These are phyloP conservation scores for Periphyllus acericola DNA, from an alignment of 2,888 invertebrate genomes.

Conservation along the genomic window DNA sequence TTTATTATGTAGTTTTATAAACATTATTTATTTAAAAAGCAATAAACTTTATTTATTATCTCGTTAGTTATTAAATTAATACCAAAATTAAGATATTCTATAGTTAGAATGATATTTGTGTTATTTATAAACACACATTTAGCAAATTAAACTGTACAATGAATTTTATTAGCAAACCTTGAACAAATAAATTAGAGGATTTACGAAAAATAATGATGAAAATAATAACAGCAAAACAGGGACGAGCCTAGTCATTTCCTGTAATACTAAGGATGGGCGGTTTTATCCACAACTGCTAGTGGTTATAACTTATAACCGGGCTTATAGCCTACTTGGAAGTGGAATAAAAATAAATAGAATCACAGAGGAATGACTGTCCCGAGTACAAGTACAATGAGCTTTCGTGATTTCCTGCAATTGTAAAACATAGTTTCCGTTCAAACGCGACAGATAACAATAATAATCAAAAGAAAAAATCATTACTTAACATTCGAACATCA, in stretches of 20 bases:
- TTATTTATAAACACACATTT: neutral
- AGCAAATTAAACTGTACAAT: slow-evolving; percentile 8
- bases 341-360: slow-evolving; percentile 36
- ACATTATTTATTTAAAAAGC: too few relatives aligned
- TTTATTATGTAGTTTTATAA: too few relatives aligned
- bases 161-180: slow-evolving; percentile 32
- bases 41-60: too few relatives aligned
- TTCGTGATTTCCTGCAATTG: slow-evolving; percentile 59
- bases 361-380: slow-evolving; percentile 29
- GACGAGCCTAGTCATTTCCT: slow-evolving; percentile 58
- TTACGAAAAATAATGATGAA: slow-evolving; percentile 43
- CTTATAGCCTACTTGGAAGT: slow-evolving; percentile 26
- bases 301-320: too few relatives aligned
- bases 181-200: slow-evolving; percentile 32
- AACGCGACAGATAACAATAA: slow-evolving; percentile 20
- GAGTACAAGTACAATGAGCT: slow-evolving; percentile 32
- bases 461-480: slow-evolving; percentile 26
- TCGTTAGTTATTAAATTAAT: too few relatives aligned
- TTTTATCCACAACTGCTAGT: slow-evolving; percentile 14
- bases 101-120: neutral
- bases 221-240: slow-evolving; percentile 46
- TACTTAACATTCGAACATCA: neutral
- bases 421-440: slow-evolving; percentile 49
- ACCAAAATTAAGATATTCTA: neutral
- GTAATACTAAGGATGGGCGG: slow-evolving; percentile 49